Conservation (phyloP, 1,140 invertebrate species). For the Colletes gigas region DNA sequence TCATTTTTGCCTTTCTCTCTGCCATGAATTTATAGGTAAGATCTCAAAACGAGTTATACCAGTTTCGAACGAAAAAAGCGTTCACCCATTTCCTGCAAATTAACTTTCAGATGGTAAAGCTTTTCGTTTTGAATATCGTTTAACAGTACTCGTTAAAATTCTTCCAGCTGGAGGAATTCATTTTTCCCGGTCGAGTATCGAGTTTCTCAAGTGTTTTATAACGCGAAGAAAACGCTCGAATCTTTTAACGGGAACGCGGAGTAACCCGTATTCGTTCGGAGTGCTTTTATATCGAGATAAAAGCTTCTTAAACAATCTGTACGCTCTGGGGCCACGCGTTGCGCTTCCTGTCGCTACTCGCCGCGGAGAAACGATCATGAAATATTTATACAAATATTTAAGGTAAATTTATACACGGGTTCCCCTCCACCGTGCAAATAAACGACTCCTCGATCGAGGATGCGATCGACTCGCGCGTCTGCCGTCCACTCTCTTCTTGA, state of each 20-base stretch:
- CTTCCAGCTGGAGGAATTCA: background rate
- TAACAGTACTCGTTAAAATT: background rate
- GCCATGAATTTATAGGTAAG: background rate
- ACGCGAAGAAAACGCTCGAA: background rate
- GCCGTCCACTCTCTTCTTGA: conserved; percentile 4
- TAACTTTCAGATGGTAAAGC: background rate
- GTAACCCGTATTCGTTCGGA: background rate
- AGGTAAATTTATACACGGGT: conserved; percentile 8
- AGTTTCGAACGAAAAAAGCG: background rate
- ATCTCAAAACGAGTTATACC: conserved; percentile 1
- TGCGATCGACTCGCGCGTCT: background rate
- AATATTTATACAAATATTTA: conserved; percentile 29
- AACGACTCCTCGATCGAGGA: conserved; percentile 2
- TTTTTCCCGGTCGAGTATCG: background rate
- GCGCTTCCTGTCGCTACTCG: background rate
- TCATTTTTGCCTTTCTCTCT: background rate
- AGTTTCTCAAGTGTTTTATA: background rate
- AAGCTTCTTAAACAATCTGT: background rate
- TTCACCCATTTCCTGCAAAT: background rate
- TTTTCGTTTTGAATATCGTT: background rate
- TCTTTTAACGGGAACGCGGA: background rate
- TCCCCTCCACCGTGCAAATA: background rate
- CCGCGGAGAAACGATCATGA: background rate
- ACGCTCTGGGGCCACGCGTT: background rate
- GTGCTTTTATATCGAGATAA: background rate